A percentile compares a stretch with the other conserved stretches of the same genome.
Conservation (phyloP, 2,113 vertebrate species). For the Conger conger region DNA sequence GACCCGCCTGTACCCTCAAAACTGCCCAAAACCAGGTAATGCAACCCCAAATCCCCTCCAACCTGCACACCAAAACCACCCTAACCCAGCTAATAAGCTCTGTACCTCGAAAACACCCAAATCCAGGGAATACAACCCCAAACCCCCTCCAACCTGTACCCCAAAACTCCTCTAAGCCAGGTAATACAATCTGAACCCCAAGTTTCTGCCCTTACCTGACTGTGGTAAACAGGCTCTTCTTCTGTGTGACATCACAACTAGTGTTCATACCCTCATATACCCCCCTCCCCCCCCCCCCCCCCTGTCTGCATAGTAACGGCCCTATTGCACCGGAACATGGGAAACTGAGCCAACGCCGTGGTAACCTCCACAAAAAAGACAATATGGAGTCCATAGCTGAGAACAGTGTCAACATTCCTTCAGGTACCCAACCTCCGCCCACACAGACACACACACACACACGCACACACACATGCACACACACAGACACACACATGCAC, state of each 20-base stretch:
- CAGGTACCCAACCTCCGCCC: slow-evolving; percentile 62
- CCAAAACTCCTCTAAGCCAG: neutral
- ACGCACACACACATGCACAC: neutral
- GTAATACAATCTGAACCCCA: neutral
- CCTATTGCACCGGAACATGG: neutral
- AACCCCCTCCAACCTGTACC: neutral
- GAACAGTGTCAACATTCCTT: slow-evolving; percentile 68
- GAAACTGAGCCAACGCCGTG: slow-evolving; percentile 60
- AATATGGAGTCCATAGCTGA: slow-evolving; percentile 60
- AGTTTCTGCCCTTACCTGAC: too few species aligned
- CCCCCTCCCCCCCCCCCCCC: neutral
- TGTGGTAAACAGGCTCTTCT: too few species aligned
- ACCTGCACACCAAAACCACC: neutral
- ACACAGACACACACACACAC: neutral
- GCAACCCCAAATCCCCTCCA: too few species aligned
- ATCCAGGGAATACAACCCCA: too few species aligned
- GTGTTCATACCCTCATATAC: neutral
- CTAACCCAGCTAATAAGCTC: neutral
- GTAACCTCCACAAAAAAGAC: slow-evolving; percentile 49
- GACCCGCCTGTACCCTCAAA: slow-evolving; percentile 40
- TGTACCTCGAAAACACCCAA: too few species aligned
- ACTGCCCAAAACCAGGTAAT: neutral
- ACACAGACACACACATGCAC: neutral
- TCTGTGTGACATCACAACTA: too few species aligned
- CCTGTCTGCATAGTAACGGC: slow-evolving; percentile 53